These are phyloP conservation scores for Ophonus ardosiacus DNA, from an alignment of 2,888 invertebrate genomes.

Conservation along the genomic window DNA sequence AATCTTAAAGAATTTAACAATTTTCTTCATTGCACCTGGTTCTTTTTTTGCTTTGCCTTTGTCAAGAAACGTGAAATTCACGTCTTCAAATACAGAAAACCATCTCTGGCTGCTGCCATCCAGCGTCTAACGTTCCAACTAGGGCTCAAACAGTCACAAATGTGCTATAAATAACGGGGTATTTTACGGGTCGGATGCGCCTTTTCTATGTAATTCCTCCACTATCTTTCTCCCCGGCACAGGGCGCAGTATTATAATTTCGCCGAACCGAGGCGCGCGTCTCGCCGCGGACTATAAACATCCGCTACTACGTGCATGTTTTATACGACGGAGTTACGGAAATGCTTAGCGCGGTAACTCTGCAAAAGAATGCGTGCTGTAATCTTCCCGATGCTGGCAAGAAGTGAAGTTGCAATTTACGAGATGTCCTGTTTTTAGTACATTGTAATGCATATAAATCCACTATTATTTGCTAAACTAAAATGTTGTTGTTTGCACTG, in stretches of 20 bases:
- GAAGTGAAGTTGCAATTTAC: slow-evolving; percentile 41
- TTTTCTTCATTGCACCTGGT: too few species aligned
- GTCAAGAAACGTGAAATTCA: too few species aligned
- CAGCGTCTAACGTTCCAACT: slow-evolving; percentile 23
- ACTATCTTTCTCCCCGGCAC: slow-evolving; percentile 24
- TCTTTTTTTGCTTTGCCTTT: too few species aligned
- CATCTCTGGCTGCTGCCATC: not conserved
- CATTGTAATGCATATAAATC: slow-evolving; percentile 40
- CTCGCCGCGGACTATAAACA: slow-evolving; percentile 51
- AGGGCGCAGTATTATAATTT: slow-evolving; percentile 56
- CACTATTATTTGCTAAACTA: slow-evolving; percentile 35
- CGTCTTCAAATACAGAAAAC: too few species aligned
- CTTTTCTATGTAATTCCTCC: slow-evolving; percentile 62
- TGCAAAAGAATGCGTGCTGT: slow-evolving; percentile 35
- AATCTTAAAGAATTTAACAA: too few species aligned
- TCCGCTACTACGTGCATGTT: slow-evolving; percentile 59
- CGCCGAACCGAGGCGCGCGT: not conserved
- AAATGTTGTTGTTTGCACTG: slow-evolving; percentile 1
- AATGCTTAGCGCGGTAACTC: slow-evolving; percentile 47
- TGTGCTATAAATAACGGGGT: slow-evolving; percentile 64
- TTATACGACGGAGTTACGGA: slow-evolving; percentile 50
- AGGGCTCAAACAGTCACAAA: slow-evolving; percentile 64
- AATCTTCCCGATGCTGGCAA: slow-evolving; percentile 41
- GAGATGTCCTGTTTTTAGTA: slow-evolving; percentile 47
- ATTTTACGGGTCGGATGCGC: slow-evolving; percentile 63